A percentile compares a stretch with the other conserved stretches of the same genome.
Evolutionary conservation across 2,113 vertebrate species (phyloP).

Genomic region (Ceyx melanurus): DNA sequence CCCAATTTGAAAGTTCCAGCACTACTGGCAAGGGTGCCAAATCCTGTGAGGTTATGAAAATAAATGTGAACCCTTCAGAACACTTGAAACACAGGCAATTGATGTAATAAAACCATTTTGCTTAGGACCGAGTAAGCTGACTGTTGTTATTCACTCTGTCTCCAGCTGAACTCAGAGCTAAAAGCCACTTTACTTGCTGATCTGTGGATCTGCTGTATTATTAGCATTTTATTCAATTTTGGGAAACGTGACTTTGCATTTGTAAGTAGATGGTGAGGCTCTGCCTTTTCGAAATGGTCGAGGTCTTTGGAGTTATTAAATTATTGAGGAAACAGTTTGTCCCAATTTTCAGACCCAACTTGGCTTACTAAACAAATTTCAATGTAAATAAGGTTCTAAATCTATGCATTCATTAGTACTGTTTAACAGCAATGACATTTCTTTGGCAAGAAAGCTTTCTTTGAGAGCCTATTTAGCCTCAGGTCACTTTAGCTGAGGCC

Average conservation of each 20-base stretch:
- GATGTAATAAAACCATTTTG: constrained; percentile 65
- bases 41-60: constrained; percentile 62
- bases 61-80: constrained; percentile 61
- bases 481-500: constrained; percentile 53
- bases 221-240: constrained; percentile 73
- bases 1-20: constrained; percentile 32
- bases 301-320: constrained; percentile 72
- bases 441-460: constrained; percentile 65
- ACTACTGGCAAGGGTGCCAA: constrained; percentile 46
- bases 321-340: constrained; percentile 69
- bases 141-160: constrained; percentile 64
- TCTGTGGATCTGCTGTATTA: constrained; percentile 69
- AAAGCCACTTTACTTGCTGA: constrained; percentile 73
- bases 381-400: constrained; percentile 69
- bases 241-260: constrained; percentile 72
- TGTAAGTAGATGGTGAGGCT: constrained; percentile 61
- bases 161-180: constrained; percentile 65
- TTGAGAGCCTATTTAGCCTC: constrained; percentile 50
- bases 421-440: constrained; percentile 61
- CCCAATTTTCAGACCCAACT: constrained; percentile 66
- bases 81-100: constrained; percentile 57
- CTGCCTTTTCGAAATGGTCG: constrained; percentile 61
- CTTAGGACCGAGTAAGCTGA: constrained; percentile 48
- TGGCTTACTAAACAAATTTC: constrained; percentile 74
- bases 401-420: constrained; percentile 67